Evolutionary conservation across 2,113 vertebrate genomes (phyloP).

Genomic region (Cavia porcellus): DNA sequence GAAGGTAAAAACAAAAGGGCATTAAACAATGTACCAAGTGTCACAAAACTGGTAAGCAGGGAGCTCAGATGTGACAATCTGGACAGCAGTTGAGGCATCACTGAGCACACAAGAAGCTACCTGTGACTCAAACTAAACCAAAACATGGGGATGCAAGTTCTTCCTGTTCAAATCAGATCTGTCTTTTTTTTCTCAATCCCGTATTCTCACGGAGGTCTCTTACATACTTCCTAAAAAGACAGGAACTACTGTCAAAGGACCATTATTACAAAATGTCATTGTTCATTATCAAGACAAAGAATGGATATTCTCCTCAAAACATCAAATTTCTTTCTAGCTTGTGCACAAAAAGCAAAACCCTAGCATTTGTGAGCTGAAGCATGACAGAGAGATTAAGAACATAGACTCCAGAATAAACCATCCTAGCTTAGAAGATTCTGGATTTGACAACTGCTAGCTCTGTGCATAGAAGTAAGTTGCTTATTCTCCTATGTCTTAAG

Average conservation of each 20-base stretch:
- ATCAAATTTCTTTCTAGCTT: not conserved
- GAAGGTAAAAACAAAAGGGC: not conserved
- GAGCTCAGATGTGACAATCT: not conserved
- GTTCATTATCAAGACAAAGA: not conserved
- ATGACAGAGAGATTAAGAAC: not conserved
- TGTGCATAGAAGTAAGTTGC: not conserved
- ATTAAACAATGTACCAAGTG: not conserved
- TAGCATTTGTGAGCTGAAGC: fast-evolving
- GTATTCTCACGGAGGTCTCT: not conserved
- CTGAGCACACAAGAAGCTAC: not conserved
- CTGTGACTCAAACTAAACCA: not conserved
- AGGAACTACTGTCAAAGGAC: not conserved
- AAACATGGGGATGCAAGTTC: not conserved
- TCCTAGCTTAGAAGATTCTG: not conserved
- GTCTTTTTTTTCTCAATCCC: not conserved
- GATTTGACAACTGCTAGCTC: not conserved
- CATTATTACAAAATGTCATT: not conserved
- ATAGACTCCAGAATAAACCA: not conserved
- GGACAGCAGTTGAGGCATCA: not conserved
- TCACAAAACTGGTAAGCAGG: not conserved
- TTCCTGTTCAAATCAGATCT: not conserved
- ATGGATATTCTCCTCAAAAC: not conserved
- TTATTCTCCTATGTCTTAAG: not conserved
- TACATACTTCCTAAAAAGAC: not conserved
- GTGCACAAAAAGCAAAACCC: not conserved